Conservation (phyloP, 2,888 invertebrate species). For the Nephrocerus scutellatus region DNA sequence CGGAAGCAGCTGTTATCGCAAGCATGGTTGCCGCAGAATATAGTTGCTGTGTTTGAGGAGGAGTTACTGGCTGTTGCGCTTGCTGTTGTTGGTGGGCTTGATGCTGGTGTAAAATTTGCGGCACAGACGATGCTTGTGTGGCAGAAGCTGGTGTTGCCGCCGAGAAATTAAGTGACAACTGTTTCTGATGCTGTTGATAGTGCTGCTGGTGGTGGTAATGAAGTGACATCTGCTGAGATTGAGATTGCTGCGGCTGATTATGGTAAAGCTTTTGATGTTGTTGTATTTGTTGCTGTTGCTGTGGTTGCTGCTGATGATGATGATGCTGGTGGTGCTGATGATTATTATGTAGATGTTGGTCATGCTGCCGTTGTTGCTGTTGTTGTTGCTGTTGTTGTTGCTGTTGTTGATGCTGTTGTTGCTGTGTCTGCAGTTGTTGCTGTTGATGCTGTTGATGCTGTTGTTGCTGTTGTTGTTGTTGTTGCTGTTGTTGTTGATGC, state of each 20-base stretch:
- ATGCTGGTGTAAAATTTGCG: constrained; percentile 11
- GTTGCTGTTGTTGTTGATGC: constrained; percentile 28
- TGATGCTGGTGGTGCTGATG: constrained; percentile 18
- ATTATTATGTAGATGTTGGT: constrained; percentile 14
- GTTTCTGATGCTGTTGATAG: constrained; percentile 17
- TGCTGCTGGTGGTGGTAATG: constrained; percentile 21
- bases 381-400: constrained; percentile 23
- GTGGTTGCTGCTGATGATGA: no score
- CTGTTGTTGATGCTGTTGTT: constrained; percentile 33
- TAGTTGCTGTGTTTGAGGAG: constrained; percentile 19
- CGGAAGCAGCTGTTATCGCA: constrained; percentile 25
- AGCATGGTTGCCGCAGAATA: constrained; percentile 25
- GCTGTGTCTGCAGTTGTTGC: constrained; percentile 20
- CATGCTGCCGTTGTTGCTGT: constrained; percentile 19
- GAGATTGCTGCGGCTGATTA: constrained; percentile 24
- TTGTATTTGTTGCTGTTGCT: constrained; percentile 34
- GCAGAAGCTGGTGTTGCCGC: constrained; percentile 23
- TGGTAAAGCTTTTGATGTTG: constrained; percentile 23
- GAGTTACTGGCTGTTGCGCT: constrained; percentile 17
- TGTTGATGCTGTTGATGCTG: constrained; percentile 24
- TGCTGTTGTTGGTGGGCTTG: constrained; percentile 23
- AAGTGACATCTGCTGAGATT: constrained; percentile 17
- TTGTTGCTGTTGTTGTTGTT: constrained; percentile 27
- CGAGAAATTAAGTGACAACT: no score
- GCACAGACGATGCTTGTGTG: neutral